Evolutionary conservation across 2,797 vertebrate genomes (phyloP).

Genomic region (Tachyglossus aculeatus): DNA sequence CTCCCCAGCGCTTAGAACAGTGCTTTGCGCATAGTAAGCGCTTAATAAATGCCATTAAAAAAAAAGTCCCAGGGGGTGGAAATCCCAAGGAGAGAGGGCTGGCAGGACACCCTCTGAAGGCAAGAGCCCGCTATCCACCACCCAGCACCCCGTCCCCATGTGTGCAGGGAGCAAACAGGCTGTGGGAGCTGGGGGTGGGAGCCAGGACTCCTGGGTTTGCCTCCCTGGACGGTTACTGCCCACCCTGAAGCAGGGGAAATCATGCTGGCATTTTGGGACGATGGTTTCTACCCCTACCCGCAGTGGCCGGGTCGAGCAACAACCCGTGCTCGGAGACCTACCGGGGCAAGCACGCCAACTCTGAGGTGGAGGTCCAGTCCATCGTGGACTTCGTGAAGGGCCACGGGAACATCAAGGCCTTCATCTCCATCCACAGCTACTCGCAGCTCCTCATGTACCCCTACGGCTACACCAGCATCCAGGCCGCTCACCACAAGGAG

Average conservation of each 20-base stretch:
- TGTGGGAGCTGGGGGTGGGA: background rate
- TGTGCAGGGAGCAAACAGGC: too few species aligned
- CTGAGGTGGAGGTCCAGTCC: slow-evolving; percentile 89
- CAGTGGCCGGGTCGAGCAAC: slow-evolving; percentile 82
- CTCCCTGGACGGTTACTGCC: background rate
- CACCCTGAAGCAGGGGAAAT: background rate
- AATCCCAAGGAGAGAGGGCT: too few species aligned
- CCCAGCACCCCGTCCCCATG: too few species aligned
- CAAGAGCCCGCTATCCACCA: too few species aligned
- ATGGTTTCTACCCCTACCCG: too few species aligned
- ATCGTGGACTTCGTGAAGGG: slow-evolving; percentile 90
- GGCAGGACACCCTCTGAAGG: too few species aligned
- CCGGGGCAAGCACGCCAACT: slow-evolving; percentile 81
- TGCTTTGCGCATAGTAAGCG: too few species aligned
- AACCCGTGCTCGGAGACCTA: slow-evolving; percentile 86
- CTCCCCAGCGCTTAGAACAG: too few species aligned
- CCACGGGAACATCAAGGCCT: slow-evolving; percentile 89
- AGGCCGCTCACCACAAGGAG: slow-evolving; percentile 72
- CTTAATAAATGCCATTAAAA: too few species aligned
- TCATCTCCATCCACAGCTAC: slow-evolving; percentile 94
- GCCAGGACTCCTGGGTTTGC: background rate
- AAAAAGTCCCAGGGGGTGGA: too few species aligned
- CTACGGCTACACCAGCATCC: slow-evolving; percentile 82
- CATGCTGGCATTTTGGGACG: too few species aligned
- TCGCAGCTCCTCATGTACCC: slow-evolving; percentile 95